Evolutionary conservation across 30 jellyfish, hydroid and myxozoan genomes (phyloP).

Genomic region (Aurelia sp.): DNA sequence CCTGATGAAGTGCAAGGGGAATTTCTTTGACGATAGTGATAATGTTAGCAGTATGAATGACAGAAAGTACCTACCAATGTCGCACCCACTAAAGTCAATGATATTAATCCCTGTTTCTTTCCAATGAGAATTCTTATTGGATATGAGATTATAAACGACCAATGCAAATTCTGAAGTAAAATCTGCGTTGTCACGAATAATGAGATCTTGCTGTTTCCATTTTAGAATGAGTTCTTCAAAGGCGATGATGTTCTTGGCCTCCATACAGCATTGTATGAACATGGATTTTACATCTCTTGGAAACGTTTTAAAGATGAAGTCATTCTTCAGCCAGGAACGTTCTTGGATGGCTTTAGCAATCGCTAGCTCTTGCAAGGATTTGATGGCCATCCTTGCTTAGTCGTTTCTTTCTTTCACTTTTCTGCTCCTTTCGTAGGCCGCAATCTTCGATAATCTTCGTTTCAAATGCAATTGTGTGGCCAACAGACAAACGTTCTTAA

Average conservation of each 20-base stretch:
- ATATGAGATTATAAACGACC: constrained; percentile 9
- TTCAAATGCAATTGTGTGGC: no score
- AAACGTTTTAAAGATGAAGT: not conserved
- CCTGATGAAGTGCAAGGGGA: no score
- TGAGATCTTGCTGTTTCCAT: not conserved
- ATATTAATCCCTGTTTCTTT: not conserved
- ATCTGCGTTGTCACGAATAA: not conserved
- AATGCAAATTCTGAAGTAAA: constrained; percentile 29
- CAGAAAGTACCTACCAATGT: constrained; percentile 1
- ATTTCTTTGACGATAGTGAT: no score
- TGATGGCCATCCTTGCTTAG: no score
- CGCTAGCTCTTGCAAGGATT: constrained; percentile 6
- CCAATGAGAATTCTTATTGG: not conserved
- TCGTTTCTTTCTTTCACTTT: no score
- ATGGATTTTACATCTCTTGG: not conserved
- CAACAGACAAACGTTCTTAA: no score
- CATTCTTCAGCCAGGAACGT: constrained; percentile 15
- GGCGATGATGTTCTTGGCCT: constrained; percentile 14
- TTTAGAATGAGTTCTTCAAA: constrained; percentile 7
- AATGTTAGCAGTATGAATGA: no score
- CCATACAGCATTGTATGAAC: constrained; percentile 15
- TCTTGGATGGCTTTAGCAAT: constrained; percentile 22
- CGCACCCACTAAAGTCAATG: constrained; percentile 36
- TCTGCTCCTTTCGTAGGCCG: no score
- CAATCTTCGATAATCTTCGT: no score